Base-by-base conservation (phyloP, 2,888 invertebrate genomes). In the Caenorhabditis wallacei region DNA sequence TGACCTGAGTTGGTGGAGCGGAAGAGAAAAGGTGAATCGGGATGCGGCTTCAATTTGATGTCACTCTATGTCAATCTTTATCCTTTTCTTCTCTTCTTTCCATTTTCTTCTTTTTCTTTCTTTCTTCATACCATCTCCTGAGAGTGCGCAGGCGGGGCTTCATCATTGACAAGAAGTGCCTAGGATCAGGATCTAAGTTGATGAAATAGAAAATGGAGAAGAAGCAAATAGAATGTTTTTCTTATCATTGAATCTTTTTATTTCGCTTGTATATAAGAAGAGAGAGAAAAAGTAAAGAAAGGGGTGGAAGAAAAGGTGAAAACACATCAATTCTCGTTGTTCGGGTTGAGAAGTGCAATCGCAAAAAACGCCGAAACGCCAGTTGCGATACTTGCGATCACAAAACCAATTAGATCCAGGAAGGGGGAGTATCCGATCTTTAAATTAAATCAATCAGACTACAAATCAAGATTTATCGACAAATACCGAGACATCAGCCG, bases 371-470 rank as follows among this genome's bases (percentile, higher is more conserved):
- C 75, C 3, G 81, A 81, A 40, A 64, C 53, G 48, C 80, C 81
- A 46, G 75, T 71, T 59, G 63, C 81, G 16, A 81, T 46, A 1
- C 40, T 53, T 35, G 75, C 72, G 22, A 76, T 35, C 53, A 75
- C 54, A 26, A 81, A 63, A 48, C 64, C 81, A 51, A 75, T 59
- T 24, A 81, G 63, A 57, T 81, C 70, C 57, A 81, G 61, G 53
- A 81, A 81, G 18, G 75, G 71, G 7, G 81, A 81, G n/a, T 69
- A 81, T 63, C 81, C 81, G 40, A 81, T 75, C 81, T 81, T n/a
- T 8, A 71, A 76, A 53, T 71, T 30, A 48, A 70, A 70, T 37
- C 30, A 37, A 46, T 20, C 56, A 56, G 16, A 35, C 40, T 37
- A 40, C 43, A 61, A n/a, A 59, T 51, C 37, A 64, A 54, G 24